Base-by-base conservation (phyloP, 2,113 vertebrate genomes). In the Bombycilla garrulus region DNA sequence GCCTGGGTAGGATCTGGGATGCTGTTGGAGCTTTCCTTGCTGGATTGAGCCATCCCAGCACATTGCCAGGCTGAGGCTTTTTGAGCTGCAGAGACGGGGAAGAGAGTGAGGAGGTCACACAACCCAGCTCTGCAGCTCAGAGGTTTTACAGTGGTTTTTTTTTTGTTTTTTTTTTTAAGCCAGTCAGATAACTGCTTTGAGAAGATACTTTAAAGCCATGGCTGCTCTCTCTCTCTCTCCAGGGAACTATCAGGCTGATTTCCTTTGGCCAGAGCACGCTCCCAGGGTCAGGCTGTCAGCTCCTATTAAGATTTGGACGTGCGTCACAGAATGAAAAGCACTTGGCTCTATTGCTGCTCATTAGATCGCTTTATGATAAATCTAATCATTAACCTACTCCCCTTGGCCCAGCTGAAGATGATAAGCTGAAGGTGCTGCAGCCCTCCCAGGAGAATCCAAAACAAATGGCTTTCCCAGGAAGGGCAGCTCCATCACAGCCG, bases 311-410 rank as follows among this genome's bases (percentile, higher is more conserved):
- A 48, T 64, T 56, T 66, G 81, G 94, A 81, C 3, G 33, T 56
- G 88, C 5, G 5, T 92, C 83, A 81, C 38, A 1, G 50, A 80
- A 56, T 18, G 44, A 76, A 50, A 71, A 93, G 77, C 12, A 10
- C 67, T 90, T 57, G 76, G 71, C 56, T 66, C 6, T 71, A 38
- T 14, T 70, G 64, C 76, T 78, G 47, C 95, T 93, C 89, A 28
- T 95, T 76, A 86, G 77, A 89, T 89, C 50, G 80, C 54, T 81
- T 50, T 56, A 66, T 56, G 91, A 94, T 91, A 83, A 91, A 92
- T 81, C 56, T 51, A 20, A 89, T 78, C 56, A 71, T 89, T 81
- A 84, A 81, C 80, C 85, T 56, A 33, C 72, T 76, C 28, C 69
- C 31, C 60, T 76, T 26, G 72, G 92, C 64, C 31, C 21, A 44